These are phyloP conservation scores for Formica exsecta DNA, from an alignment of 1,140 invertebrate species.

Conservation along the genomic window DNA sequence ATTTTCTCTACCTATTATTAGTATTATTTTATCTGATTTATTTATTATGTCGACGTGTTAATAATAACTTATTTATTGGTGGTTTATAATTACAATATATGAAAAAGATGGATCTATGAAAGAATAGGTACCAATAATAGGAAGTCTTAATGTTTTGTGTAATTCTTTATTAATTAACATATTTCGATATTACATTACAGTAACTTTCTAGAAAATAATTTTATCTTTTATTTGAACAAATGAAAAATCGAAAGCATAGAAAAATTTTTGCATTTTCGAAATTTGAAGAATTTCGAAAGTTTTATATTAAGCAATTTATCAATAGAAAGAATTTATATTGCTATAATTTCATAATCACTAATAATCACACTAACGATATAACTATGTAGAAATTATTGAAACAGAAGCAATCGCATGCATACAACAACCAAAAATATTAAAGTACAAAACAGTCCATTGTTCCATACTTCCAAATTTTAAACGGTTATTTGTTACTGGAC, in stretches of 20 bases:
- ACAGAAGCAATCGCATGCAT: not conserved
- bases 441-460: constrained; percentile 50
- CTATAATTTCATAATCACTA: not conserved
- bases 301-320: not conserved
- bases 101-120: not conserved
- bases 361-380: not conserved
- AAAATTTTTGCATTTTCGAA: not conserved
- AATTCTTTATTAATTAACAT: constrained; percentile 40
- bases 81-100: constrained; percentile 8
- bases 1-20: not conserved
- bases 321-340: constrained; percentile 1
- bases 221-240: constrained; percentile 1
- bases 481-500: not conserved
- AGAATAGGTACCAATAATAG: not conserved
- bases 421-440: constrained; percentile 25
- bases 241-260: too few relatives aligned
- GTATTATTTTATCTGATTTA: constrained; percentile 42
- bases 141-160: constrained; percentile 18
- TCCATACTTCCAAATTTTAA: constrained; percentile 40
- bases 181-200: not conserved
- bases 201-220: constrained; percentile 31
- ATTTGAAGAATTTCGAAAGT: not conserved
- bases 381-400: not conserved
- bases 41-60: not conserved
- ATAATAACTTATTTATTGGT: constrained; percentile 31